These are phyloP conservation scores for Heliconius charithonia DNA, from an alignment of 2,888 invertebrate genomes.

Conservation along the genomic window DNA sequence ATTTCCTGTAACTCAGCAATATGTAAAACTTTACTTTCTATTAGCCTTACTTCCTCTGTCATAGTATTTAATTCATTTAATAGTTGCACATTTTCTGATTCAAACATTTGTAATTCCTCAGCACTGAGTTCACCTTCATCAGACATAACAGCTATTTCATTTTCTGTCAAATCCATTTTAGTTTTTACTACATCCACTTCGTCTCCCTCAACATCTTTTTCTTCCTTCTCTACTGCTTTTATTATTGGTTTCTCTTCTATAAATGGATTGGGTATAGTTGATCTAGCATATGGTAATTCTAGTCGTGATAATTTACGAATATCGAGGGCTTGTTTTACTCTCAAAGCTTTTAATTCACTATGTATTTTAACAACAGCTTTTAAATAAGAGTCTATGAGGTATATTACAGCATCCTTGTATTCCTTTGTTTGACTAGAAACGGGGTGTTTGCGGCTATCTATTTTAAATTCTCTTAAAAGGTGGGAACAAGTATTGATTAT, in stretches of 20 bases:
- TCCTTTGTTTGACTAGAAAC: constrained; percentile 87
- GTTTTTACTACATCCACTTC: constrained; percentile 62
- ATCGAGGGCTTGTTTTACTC: constrained; percentile 93
- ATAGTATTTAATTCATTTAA: constrained; percentile 94
- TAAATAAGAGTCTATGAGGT: constrained; percentile 90
- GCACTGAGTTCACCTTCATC: constrained; percentile 88
- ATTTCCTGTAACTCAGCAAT: constrained; percentile 97
- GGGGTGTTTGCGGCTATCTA: constrained; percentile 82
- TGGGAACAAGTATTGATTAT: constrained; percentile 92
- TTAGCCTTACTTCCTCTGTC: constrained; percentile 95
- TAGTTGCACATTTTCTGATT: constrained; percentile 94
- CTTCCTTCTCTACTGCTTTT: constrained; percentile 57
- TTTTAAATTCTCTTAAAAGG: constrained; percentile 89
- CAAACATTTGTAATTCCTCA: constrained; percentile 96
- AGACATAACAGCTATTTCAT: constrained; percentile 75
- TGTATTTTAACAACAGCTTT: constrained; percentile 94
- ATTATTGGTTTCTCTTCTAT: constrained; percentile 55
- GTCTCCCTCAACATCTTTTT: constrained; percentile 51
- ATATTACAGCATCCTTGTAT: constrained; percentile 90
- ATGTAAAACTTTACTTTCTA: constrained; percentile 96
- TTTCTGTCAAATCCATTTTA: constrained; percentile 71
- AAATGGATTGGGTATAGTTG: constrained; percentile 68
- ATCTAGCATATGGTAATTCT: constrained; percentile 72
- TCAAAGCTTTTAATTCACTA: constrained; percentile 93
- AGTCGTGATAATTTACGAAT: constrained; percentile 90